These are phyloP conservation scores for Rutilus rutilus DNA, from an alignment of 2,113 vertebrate species.

Conservation along the genomic window DNA sequence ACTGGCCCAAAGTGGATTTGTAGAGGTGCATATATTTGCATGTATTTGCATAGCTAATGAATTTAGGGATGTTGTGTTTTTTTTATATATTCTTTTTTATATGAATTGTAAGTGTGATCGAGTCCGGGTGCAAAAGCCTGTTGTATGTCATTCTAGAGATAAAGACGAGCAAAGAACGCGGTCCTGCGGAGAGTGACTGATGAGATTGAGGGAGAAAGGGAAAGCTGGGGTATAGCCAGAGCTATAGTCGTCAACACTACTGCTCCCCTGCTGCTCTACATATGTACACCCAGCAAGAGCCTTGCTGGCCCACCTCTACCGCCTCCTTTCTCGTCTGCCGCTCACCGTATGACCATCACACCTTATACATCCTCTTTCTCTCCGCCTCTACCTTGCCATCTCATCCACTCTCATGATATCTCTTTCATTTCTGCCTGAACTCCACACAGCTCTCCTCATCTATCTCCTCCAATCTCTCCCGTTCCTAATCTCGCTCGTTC, in stretches of 20 bases:
- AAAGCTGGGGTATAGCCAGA: conserved; percentile 74
- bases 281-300: conserved; percentile 80
- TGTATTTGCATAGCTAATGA: conserved; percentile 78
- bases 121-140: conserved; percentile 64
- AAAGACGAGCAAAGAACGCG: conserved; percentile 57
- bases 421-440: conserved; percentile 45
- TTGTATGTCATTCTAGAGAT: conserved; percentile 22
- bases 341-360: conserved; percentile 4
- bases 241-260: conserved; percentile 74
- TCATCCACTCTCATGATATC: conserved; percentile 39
- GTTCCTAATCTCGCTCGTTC: conserved; percentile 58
- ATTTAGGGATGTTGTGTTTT: conserved; percentile 77
- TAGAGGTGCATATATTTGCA: conserved; percentile 80
- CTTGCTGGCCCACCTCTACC: conserved; percentile 52
- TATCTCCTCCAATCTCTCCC: conserved; percentile 61
- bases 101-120: conserved; percentile 38
- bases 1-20: conserved; percentile 78
- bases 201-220: conserved; percentile 70
- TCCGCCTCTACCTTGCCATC: not conserved
- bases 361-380: conserved; percentile 38
- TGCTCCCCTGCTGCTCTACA: conserved; percentile 80
- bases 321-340: conserved; percentile 32
- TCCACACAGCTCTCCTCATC: conserved; percentile 52
- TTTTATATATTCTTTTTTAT: conserved; percentile 50
- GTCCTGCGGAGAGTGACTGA: conserved; percentile 79